Percentiles rank a stretch among this genome's conserved stretches.
Conservation (phyloP, 2,797 vertebrate genomes). For the Siniperca scherzeri region DNA sequence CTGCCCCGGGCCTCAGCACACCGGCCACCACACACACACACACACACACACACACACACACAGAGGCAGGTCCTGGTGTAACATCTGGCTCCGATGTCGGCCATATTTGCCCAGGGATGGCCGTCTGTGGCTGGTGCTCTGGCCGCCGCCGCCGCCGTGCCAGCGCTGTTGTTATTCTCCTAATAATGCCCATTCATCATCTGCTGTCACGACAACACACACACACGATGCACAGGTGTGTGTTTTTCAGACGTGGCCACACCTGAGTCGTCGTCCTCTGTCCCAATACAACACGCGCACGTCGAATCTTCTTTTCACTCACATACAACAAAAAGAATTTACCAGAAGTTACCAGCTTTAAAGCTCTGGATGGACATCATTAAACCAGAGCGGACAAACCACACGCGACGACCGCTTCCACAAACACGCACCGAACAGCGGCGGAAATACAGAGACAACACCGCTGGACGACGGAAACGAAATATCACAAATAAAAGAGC, state of each 20-base stretch:
- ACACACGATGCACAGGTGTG: conserved; percentile 32
- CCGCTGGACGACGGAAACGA: too few relatives aligned
- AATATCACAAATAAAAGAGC: too few relatives aligned
- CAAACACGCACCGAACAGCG: too few relatives aligned
- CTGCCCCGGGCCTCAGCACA: too few relatives aligned
- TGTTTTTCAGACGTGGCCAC: neutral
- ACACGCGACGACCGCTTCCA: too few relatives aligned
- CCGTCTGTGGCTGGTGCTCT: conserved; percentile 67
- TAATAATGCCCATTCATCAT: conserved; percentile 87
- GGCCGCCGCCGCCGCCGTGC: conserved; percentile 24
- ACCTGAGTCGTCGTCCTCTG: neutral
- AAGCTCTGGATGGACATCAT: too few relatives aligned
- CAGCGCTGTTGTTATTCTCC: conserved; percentile 77
- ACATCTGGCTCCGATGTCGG: conserved; percentile 78
- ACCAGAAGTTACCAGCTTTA: too few relatives aligned
- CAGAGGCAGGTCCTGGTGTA: conserved; percentile 54
- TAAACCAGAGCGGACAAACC: too few relatives aligned
- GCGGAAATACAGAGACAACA: too few relatives aligned
- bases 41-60: conserved; percentile 21
- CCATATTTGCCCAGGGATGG: conserved; percentile 69
- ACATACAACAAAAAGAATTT: neutral
- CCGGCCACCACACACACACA: neutral
- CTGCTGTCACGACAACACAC: conserved; percentile 75
- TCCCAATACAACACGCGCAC: conserved; percentile 2
- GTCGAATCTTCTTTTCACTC: neutral